Percentiles rank a stretch among this genome's conserved stretches.
These are phyloP conservation scores for Rhinichthys osculus DNA, from an alignment of 2,797 vertebrate genomes.

Conservation along the genomic window DNA sequence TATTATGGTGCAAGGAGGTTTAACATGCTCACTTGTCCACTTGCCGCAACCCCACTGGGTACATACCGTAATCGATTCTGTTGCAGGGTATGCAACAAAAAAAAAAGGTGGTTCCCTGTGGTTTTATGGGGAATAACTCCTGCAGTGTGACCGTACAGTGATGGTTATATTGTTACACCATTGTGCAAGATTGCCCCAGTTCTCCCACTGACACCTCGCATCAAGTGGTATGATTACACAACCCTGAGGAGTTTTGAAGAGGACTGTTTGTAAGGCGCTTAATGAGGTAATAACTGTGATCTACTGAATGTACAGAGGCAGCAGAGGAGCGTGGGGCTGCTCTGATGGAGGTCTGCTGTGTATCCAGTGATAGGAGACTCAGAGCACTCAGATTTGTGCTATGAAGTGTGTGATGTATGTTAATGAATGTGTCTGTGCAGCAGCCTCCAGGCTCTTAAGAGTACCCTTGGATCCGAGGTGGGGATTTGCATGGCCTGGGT, in stretches of 20 bases:
- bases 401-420: conserved; percentile 30
- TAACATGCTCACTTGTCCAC: background rate
- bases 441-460: background rate
- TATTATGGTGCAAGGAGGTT: background rate
- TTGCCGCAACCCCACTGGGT: background rate
- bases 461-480: background rate
- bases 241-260: conserved; percentile 36
- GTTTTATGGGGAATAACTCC: conserved; percentile 22
- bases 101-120: background rate
- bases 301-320: conserved; percentile 9
- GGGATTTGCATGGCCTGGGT: conserved; percentile 8
- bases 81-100: background rate
- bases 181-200: conserved; percentile 15
- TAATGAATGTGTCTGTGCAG: conserved; percentile 16
- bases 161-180: background rate
- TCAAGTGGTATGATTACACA: conserved; percentile 34
- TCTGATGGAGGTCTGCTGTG: conserved; percentile 7
- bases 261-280: conserved; percentile 6
- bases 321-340: background rate
- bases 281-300: conserved; percentile 34
- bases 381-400: conserved; percentile 12
- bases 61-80: conserved; percentile 7
- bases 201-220: conserved; percentile 38
- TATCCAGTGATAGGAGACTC: conserved; percentile 4
- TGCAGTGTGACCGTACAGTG: background rate